These are phyloP conservation scores for Seriola rivoliana DNA, from an alignment of 2,113 vertebrate species.

Conservation along the genomic window DNA sequence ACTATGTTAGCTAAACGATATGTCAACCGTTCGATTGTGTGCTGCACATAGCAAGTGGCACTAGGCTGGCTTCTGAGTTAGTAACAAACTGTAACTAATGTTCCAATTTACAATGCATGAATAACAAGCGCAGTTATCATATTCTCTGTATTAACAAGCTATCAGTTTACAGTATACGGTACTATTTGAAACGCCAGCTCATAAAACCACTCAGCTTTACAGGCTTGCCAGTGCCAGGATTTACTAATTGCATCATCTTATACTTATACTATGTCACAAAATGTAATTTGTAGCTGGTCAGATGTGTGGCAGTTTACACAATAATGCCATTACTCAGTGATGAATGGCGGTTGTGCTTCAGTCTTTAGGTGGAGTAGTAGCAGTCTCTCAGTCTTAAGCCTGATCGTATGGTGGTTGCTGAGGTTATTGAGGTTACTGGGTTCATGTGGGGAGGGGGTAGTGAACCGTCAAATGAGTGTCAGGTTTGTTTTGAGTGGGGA, in stretches of 20 bases:
- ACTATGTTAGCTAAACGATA: conserved; percentile 17
- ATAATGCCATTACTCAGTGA: not conserved
- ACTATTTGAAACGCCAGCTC: not conserved
- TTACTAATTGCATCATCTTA: not conserved
- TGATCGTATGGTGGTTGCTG: not conserved
- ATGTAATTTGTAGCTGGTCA: not conserved
- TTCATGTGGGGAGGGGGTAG: conserved; percentile 46
- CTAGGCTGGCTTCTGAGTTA: not conserved
- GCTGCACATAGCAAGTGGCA: not conserved
- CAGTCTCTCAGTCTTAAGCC: not conserved
- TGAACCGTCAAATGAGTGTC: conserved; percentile 6
- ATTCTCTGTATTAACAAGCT: not conserved
- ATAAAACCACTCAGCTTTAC: not conserved
- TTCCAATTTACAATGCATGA: not conserved
- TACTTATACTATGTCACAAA: not conserved
- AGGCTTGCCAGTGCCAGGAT: not conserved
- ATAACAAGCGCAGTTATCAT: not conserved
- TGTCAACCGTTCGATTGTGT: conserved; percentile 23
- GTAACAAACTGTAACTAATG: not conserved
- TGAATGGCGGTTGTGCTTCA: not conserved
- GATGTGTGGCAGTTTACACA: not conserved
- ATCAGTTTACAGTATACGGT: not conserved
- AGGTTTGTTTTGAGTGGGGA: conserved; percentile 38
- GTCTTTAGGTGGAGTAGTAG: not conserved
- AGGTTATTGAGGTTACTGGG: conserved; percentile 48